These are phyloP conservation scores for Crematogaster levior DNA, from an alignment of 2,888 invertebrate species.

Conservation along the genomic window DNA sequence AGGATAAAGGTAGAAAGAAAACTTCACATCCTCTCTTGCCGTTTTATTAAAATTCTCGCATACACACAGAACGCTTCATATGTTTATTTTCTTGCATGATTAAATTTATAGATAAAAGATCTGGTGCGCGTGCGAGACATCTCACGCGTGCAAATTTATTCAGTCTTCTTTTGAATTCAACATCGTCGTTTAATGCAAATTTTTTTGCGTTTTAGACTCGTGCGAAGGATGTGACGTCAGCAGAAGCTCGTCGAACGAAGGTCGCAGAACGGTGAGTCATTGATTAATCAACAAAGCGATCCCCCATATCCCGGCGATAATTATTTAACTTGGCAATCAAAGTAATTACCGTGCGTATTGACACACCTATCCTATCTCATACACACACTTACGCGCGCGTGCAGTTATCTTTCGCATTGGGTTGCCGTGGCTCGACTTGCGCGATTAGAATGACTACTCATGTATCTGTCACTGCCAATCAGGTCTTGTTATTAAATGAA, in stretches of 20 bases:
- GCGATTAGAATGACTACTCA: conserved; percentile 56
- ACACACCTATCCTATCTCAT: conserved; percentile 62
- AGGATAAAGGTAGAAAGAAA: not conserved
- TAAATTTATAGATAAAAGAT: conserved; percentile 46
- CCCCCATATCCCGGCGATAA: conserved; percentile 60
- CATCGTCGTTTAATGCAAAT: conserved; percentile 49
- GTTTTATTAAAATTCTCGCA: conserved; percentile 30
- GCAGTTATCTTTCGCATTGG: conserved; percentile 62
- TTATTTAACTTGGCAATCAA: conserved; percentile 72
- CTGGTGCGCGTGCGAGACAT: conserved; percentile 49
- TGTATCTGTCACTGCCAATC: conserved; percentile 63
- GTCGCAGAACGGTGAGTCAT: conserved; percentile 70
- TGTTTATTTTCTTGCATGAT: conserved; percentile 52
- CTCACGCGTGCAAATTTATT: conserved; percentile 45
- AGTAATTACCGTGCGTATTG: conserved; percentile 72
- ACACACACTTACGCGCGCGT: not conserved
- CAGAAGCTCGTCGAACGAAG: conserved; percentile 57
- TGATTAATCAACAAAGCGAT: conserved; percentile 68
- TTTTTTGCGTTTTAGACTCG: conserved; percentile 63
- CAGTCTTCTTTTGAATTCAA: conserved; percentile 37
- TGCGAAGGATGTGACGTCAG: conserved; percentile 59
- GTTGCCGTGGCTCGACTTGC: conserved; percentile 51
- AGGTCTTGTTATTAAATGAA: conserved; percentile 40
- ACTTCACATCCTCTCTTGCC: not conserved
- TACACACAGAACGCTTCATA: conserved; percentile 28